phyloP scores from a whole-genome alignment of 2,888 invertebrate species.

The Notocelia uddmanniana region DNA sequence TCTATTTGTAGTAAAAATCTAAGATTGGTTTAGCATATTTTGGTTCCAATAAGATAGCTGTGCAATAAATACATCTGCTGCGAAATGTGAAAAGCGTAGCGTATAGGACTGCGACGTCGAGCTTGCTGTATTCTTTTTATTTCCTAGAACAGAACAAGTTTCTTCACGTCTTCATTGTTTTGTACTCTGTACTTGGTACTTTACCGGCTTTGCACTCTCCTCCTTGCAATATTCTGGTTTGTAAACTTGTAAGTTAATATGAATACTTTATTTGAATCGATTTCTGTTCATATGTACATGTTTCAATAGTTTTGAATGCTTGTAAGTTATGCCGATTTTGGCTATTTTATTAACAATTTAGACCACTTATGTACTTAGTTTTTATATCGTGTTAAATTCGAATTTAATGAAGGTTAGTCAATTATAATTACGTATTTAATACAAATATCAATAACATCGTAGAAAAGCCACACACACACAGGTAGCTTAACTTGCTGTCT shows the following conservation, averaged over 20 bases:
- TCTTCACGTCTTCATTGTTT: conserved; percentile 31
- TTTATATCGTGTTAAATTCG: too few species aligned
- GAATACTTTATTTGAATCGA: not conserved
- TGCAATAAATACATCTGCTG: conserved; percentile 13
- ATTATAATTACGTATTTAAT: too few species aligned
- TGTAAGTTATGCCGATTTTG: not conserved
- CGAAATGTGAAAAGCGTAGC: conserved; percentile 26
- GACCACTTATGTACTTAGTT: too few species aligned
- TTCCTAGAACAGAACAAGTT: conserved; percentile 30
- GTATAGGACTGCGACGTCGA: conserved; percentile 18
- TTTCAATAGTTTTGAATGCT: too few species aligned
- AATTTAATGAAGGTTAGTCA: too few species aligned
- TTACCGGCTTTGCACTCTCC: conserved; percentile 26
- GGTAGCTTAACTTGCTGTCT: too few species aligned
- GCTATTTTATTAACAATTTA: too few species aligned
- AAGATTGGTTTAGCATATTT: not conserved
- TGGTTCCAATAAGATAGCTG: not conserved
- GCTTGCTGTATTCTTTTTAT: conserved; percentile 24
- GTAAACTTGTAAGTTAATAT: conserved; percentile 7
- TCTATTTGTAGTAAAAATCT: too few species aligned
- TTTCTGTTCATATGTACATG: too few species aligned
- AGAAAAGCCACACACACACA: too few species aligned
- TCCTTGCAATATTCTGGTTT: conserved; percentile 9
- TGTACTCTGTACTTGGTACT: conserved; percentile 16
- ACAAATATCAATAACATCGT: too few species aligned